Evolutionary conservation across 1,140 invertebrate species (phyloP).

Genomic region (Acromyrmex heyeri): DNA sequence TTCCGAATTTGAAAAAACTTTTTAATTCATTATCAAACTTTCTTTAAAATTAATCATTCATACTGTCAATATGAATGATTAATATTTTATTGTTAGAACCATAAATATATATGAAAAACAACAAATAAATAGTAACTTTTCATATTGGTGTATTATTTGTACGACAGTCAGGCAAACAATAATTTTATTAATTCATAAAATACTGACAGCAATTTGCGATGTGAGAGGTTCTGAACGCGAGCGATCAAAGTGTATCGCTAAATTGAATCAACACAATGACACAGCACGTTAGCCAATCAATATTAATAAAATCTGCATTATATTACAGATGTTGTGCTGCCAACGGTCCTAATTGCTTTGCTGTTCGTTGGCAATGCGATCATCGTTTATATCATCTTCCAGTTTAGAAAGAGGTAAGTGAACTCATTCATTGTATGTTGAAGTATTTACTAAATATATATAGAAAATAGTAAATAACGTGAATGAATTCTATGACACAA

Average conservation of each 20-base stretch:
- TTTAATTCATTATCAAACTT: background rate
- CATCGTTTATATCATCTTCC: conserved; percentile 90
- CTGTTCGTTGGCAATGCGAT: conserved; percentile 90
- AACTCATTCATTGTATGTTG: conserved; percentile 21
- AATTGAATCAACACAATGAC: conserved; percentile 56
- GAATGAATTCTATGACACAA: background rate
- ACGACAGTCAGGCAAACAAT: background rate
- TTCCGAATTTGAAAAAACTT: background rate
- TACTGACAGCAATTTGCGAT: conserved; percentile 12
- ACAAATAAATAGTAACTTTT: background rate
- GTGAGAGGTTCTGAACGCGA: conserved; percentile 10
- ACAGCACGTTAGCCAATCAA: conserved; percentile 37
- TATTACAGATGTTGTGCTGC: conserved; percentile 89
- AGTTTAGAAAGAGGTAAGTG: conserved; percentile 89
- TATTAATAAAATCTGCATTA: conserved; percentile 71
- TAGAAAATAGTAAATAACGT: background rate
- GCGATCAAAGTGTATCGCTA: conserved; percentile 37
- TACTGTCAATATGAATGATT: background rate
- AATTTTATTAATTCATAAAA: conserved; percentile 26
- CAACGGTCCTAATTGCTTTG: conserved; percentile 88
- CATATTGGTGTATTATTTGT: background rate
- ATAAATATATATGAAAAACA: background rate
- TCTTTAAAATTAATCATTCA: background rate
- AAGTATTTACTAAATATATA: conserved; percentile 67
- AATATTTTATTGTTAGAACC: background rate